These are phyloP conservation scores for Hassar affinis DNA, from an alignment of 2,113 vertebrate species.

Conservation along the genomic window DNA sequence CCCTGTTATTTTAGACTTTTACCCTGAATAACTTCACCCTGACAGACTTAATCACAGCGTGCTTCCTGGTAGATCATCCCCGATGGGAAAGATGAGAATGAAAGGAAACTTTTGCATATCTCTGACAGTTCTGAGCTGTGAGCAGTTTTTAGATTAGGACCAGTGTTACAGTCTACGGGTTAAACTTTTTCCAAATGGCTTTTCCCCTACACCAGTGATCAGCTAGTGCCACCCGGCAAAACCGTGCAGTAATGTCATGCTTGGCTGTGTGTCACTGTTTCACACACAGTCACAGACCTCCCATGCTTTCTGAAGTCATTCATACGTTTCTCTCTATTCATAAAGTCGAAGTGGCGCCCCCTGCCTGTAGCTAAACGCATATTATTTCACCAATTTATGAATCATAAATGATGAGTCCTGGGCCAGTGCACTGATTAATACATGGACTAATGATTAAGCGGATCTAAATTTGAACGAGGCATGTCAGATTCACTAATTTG, in stretches of 20 bases:
- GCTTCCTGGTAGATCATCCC: no score
- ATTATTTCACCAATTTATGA: not conserved
- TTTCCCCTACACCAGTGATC: not conserved
- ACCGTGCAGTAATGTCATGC: not conserved
- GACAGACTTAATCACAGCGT: not conserved
- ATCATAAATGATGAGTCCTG: not conserved
- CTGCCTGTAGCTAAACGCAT: constrained; percentile 3
- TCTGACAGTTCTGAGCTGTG: no score
- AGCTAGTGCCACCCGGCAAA: not conserved
- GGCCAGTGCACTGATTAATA: not conserved
- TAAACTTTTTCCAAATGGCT: not conserved
- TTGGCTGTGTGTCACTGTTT: constrained; percentile 2
- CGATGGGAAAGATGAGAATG: not conserved
- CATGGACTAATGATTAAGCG: not conserved
- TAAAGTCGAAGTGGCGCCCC: constrained; percentile 35
- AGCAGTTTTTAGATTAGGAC: not conserved
- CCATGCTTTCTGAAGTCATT: constrained; percentile 7
- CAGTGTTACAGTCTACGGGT: not conserved
- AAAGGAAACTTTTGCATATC: not conserved
- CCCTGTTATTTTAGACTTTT: not conserved
- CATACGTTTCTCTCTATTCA: constrained; percentile 18
- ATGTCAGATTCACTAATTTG: not conserved
- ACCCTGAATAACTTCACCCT: not conserved
- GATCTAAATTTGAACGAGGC: not conserved
- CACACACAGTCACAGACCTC: not conserved